Conservation (phyloP, 2,797 vertebrate species). For the Coregonus suidteri region DNA sequence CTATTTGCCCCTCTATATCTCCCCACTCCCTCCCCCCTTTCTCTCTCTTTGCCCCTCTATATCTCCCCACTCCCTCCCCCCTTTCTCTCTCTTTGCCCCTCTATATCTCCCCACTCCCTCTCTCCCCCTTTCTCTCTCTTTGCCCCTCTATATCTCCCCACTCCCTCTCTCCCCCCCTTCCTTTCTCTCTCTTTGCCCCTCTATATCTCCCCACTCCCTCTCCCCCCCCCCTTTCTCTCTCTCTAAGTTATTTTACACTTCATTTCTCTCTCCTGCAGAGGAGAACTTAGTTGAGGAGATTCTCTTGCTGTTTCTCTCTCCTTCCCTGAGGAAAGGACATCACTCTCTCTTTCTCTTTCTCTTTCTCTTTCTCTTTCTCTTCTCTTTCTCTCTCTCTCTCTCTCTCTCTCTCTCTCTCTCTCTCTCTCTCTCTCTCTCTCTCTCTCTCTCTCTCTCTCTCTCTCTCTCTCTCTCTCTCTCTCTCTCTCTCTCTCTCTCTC, state of each 20-base stretch:
- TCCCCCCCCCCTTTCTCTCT: slow-evolving; percentile 10
- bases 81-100: background rate
- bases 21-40: background rate
- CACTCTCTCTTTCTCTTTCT: slow-evolving; percentile 6
- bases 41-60: too few species aligned
- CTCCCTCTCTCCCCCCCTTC: too few species aligned
- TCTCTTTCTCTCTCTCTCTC: background rate
- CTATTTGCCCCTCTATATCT: too few species aligned
- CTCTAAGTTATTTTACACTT: slow-evolving; percentile 2
- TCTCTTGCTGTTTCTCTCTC: slow-evolving; percentile 9
- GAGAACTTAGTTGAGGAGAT: background rate
- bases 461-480: background rate
- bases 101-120: too few species aligned
- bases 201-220: too few species aligned
- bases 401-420: slow-evolving; percentile 2
- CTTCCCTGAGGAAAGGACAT: slow-evolving; percentile 24
- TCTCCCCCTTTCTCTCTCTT: background rate
- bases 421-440: slow-evolving; percentile 5
- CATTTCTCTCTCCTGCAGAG: background rate
- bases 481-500: slow-evolving; percentile 4
- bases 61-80: background rate
- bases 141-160: too few species aligned
- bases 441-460: slow-evolving; percentile 14
- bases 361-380: slow-evolving; percentile 17
- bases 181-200: background rate